Evolutionary conservation across 2,888 invertebrate genomes (phyloP), one percentile per base, ranked within the genome.

Genomic region (Stenchaetothrips biformis): DNA sequence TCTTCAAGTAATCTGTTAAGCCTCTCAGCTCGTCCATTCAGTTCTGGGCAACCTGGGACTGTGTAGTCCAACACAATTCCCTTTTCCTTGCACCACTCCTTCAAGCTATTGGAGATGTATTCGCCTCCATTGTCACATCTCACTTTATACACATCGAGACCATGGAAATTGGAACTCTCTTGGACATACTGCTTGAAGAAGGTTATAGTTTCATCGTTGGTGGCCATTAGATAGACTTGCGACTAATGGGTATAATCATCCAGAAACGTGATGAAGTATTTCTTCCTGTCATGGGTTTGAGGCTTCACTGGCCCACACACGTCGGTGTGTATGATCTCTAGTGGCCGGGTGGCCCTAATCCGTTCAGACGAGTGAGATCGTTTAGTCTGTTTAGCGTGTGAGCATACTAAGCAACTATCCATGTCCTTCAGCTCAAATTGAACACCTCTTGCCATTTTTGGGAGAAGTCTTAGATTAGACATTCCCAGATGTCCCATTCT

Each of bases 301-400:
- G 80, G 82, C 2, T 62, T 78, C 18, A 82, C 79, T 13, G 82
- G 81, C 9, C 82, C 81, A 48, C 81, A 81, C 27, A 82, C 80
- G 47, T 82, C 82, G 0, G 80, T 78, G 59, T 83, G 82, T 47
- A 78, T 48, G 25, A 48, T 78, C 37, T 82, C 80, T 18, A 82
- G 37, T 21, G 82, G 80, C 77, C 78, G 77, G 1, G 21, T 59
- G 53, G 80, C 80, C 78, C 74, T 80, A 62, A 62, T 59, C 78
- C 81, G 77, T 25, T 74, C 80, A 27, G 27, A 49, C 16, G 80
- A 59, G 37, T 82, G 82, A n/a, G 82, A 77, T 47, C n/a, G 80
- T 47, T 81, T 77, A 59, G 78, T 79, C n/a, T 82, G 82, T 48
- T 82, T 83, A 0, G 80, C 81, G 18, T 77, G 37, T 25, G 81